phyloP scores from a whole-genome alignment of 2,113 vertebrate genomes.

The Hemibagrus wyckioides region DNA sequence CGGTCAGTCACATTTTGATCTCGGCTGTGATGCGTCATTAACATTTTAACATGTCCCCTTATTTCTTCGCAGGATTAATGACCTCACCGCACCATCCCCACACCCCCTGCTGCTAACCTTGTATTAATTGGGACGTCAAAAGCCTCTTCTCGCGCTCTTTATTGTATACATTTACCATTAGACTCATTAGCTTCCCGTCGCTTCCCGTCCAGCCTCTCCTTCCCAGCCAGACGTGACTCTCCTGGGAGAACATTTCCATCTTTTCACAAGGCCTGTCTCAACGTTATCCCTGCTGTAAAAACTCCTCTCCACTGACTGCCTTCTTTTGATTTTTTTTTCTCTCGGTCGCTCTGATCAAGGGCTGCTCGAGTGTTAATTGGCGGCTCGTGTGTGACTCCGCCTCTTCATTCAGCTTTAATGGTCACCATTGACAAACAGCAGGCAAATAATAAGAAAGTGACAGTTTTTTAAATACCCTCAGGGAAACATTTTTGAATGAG shows the following conservation, averaged over 20 bases:
- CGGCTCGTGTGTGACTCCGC: constrained; percentile 58
- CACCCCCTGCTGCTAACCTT: constrained; percentile 72
- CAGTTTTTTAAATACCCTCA: constrained; percentile 47
- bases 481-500: constrained; percentile 36
- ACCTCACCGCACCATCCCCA: constrained; percentile 61
- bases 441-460: constrained; percentile 66
- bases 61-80: constrained; percentile 72
- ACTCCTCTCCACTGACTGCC: constrained; percentile 67
- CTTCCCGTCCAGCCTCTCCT: constrained; percentile 73
- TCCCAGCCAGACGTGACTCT: constrained; percentile 67
- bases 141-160: constrained; percentile 52
- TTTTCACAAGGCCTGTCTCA: constrained; percentile 71
- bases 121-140: constrained; percentile 77
- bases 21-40: constrained; percentile 71
- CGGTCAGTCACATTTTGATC: constrained; percentile 72
- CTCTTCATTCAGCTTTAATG: constrained; percentile 70
- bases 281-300: constrained; percentile 63
- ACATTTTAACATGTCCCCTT: constrained; percentile 73
- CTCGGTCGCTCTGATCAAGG: constrained; percentile 56
- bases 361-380: constrained; percentile 70
- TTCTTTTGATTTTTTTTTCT: constrained; percentile 65
- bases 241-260: constrained; percentile 80
- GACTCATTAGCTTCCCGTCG: constrained; percentile 77
- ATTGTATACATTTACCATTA: constrained; percentile 80
- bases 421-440: constrained; percentile 71